phyloP scores from a whole-genome alignment of 2,113 vertebrate genomes.

The Prolemur simus region DNA sequence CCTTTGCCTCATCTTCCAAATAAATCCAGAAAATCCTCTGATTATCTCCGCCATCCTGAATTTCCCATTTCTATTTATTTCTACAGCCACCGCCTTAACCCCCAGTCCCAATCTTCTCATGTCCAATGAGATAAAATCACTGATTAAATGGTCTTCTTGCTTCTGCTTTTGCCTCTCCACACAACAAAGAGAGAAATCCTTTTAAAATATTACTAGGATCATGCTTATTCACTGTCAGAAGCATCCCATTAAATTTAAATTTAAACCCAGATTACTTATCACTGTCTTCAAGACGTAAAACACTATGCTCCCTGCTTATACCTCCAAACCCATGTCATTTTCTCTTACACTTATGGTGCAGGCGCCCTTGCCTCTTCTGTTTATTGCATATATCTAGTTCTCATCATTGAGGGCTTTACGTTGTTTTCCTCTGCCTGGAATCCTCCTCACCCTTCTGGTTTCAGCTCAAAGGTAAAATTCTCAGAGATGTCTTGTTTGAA shows the following conservation, averaged over 20 bases:
- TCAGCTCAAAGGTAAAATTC: neutral
- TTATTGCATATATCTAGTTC: neutral
- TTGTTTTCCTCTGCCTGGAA: neutral
- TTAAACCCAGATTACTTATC: neutral
- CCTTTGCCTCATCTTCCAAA: neutral
- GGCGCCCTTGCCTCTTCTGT: neutral
- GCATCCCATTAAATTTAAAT: neutral
- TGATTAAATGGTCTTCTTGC: neutral
- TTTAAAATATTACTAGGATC: neutral
- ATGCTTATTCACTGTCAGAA: neutral
- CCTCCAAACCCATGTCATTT: neutral
- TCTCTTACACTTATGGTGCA: neutral
- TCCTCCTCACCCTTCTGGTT: neutral
- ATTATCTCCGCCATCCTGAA: neutral
- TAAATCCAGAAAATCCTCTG: neutral
- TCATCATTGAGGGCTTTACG: neutral
- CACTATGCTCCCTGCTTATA: neutral
- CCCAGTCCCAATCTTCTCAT: no score
- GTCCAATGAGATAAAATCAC: neutral
- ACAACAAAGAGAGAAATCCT: neutral
- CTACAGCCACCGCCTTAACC: neutral
- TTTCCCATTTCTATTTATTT: neutral
- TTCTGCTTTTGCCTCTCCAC: neutral
- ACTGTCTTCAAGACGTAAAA: neutral
- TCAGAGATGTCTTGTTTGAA: neutral